These are phyloP conservation scores for Tursiops truncatus DNA, from an alignment of 2,113 vertebrate species.

Conservation along the genomic window DNA sequence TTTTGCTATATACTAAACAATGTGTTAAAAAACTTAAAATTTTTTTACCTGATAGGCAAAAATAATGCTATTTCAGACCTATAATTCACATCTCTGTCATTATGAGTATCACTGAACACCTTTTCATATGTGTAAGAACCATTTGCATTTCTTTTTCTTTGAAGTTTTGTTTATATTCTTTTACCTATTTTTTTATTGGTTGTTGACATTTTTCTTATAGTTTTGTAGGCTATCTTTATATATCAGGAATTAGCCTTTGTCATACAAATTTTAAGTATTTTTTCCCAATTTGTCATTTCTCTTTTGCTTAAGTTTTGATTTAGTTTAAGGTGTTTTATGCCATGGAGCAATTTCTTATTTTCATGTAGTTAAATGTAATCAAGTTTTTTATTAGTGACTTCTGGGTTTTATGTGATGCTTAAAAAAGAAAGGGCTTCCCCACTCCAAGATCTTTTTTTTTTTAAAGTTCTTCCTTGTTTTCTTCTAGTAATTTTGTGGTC, in stretches of 20 bases:
- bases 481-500: not conserved
- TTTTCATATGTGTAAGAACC: not conserved
- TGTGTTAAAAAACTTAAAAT: not conserved
- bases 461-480: not conserved
- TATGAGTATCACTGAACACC: not conserved
- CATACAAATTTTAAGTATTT: not conserved
- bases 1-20: not conserved
- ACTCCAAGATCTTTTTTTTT: not conserved
- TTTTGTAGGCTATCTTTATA: not conserved
- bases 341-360: not conserved
- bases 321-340: not conserved
- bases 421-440: not conserved
- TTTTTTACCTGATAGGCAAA: slow-evolving; percentile 14
- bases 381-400: not conserved
- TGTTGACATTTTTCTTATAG: not conserved
- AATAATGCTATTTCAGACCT: not conserved
- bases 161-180: not conserved
- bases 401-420: not conserved
- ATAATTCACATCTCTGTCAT: not conserved
- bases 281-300: not conserved
- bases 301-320: not conserved
- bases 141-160: not conserved
- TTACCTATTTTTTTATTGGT: not conserved
- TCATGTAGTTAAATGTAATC: not conserved
- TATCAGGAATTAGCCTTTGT: not conserved